Evolutionary conservation across 1,140 invertebrate species (phyloP).

Genomic region (Sitodiplosis mosellana): DNA sequence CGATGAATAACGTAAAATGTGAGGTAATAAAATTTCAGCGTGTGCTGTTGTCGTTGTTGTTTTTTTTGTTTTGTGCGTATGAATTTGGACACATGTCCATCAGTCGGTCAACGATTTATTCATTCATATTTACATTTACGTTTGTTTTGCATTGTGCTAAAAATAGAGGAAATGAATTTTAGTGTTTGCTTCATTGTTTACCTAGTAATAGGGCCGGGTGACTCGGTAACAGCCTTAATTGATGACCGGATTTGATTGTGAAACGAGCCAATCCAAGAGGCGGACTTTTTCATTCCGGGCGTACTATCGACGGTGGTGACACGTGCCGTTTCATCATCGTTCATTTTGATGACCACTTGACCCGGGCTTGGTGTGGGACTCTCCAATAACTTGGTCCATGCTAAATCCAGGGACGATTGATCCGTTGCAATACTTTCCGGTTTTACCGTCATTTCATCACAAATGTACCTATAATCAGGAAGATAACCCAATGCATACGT

Average conservation of each 20-base stretch:
- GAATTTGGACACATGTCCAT: no score
- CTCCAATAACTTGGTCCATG: background rate
- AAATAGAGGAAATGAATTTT: no score
- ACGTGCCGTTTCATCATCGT: background rate
- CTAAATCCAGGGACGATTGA: background rate
- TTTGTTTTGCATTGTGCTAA: no score
- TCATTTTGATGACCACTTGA: background rate
- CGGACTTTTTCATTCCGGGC: slow-evolving; percentile 6
- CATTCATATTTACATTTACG: no score
- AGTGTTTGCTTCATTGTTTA: slow-evolving; percentile 10
- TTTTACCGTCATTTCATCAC: background rate
- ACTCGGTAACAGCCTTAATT: slow-evolving; percentile 25
- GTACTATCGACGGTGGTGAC: background rate
- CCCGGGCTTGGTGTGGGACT: background rate
- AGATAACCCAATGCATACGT: no score
- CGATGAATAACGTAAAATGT: no score
- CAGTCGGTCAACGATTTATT: no score
- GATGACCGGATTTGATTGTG: slow-evolving; percentile 33
- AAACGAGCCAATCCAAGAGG: slow-evolving; percentile 28
- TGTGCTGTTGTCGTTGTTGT: no score
- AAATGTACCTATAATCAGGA: no score
- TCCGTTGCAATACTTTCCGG: background rate
- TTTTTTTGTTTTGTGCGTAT: no score
- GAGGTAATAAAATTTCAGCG: no score
- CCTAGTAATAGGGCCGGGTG: slow-evolving; percentile 21